A percentile compares a stretch with the other conserved stretches of the same genome.
These are phyloP conservation scores for Eupsilia transversa DNA, from an alignment of 2,888 invertebrate species.

Conservation along the genomic window DNA sequence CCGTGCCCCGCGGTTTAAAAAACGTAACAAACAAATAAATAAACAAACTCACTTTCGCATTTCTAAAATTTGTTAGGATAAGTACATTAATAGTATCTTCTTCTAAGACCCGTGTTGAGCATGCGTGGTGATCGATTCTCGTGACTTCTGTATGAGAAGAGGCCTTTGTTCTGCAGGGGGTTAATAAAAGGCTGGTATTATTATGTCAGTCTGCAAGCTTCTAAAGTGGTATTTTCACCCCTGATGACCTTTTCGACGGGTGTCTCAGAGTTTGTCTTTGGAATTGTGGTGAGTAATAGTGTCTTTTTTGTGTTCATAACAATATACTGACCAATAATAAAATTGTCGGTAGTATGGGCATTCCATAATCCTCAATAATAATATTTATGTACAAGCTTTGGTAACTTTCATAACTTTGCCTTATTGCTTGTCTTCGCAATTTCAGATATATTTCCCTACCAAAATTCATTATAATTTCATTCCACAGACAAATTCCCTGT, in stretches of 20 bases:
- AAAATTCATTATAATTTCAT: constrained; percentile 27
- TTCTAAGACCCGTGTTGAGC: too few relatives aligned
- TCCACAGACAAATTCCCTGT: constrained; percentile 22
- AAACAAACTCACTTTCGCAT: too few relatives aligned
- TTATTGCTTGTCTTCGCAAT: background rate
- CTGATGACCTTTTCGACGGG: background rate
- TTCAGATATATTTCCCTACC: constrained; percentile 26
- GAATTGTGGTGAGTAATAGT: background rate
- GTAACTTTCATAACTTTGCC: background rate
- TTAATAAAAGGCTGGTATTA: background rate
- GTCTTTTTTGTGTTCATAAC: background rate
- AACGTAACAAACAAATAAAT: too few relatives aligned
- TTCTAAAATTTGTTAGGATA: too few relatives aligned
- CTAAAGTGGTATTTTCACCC: background rate
- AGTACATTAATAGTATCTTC: too few relatives aligned
- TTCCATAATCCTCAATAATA: background rate
- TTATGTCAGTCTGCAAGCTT: background rate
- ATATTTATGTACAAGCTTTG: background rate
- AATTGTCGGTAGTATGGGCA: too few relatives aligned
- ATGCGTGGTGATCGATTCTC: background rate
- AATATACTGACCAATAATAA: background rate
- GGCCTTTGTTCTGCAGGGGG: background rate
- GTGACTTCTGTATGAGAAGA: background rate
- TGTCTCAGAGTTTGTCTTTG: background rate
- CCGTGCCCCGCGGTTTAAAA: too few relatives aligned